Evolutionary conservation across 2,113 vertebrate genomes (phyloP), one percentile per base, ranked within the genome.

Genomic region (Ammodytes dubius): DNA sequence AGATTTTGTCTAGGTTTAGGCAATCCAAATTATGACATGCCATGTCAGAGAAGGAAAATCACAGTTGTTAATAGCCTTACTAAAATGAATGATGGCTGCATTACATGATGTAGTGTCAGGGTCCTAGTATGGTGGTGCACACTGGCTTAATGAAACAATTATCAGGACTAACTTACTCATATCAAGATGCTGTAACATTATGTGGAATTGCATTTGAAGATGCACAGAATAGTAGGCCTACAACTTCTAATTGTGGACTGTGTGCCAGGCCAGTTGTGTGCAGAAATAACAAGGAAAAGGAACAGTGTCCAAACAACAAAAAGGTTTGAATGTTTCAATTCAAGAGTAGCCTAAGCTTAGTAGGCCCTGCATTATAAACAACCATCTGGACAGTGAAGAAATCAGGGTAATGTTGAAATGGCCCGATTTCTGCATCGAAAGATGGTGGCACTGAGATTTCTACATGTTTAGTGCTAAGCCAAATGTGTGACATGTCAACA

Each of bases 201-300:
- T 49, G 6, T 2, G 37, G 6, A 50, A 27, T 9, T 42, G 1
- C 11, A 9, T 13, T 69, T 53, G 50, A 45, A 5, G 65, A 10
- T 42, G 27, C 9, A 42, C 27, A 53, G 59, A 14, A 52, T 17
- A 52, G 19, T 15, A 49, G 39, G 27, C 27, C 27, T 12, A 8
- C 57, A 58, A 39, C 3, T 35, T 46, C 35, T 64, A 37, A 7
- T 11, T 69, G 72, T 71, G 45, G 1, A 6, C 3, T 56, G 52
- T 53, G 54, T 60, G 53, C 58, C 27, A 27, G 27, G 27, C 27
- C 27, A 27, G 27, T 40, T 78, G 49, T 35, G 7, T 50, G 17
- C 4, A 95, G 94, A 94, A 96, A 95, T 12, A 7, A 17, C 95
- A 96, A 2, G 92, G 3, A 9, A 67, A 5, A 35, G 6, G 10